Evolutionary conservation across 2,888 invertebrate genomes (phyloP), one percentile per base, ranked within the genome.

Genomic region (Sepioteuthis lessoniana): DNA sequence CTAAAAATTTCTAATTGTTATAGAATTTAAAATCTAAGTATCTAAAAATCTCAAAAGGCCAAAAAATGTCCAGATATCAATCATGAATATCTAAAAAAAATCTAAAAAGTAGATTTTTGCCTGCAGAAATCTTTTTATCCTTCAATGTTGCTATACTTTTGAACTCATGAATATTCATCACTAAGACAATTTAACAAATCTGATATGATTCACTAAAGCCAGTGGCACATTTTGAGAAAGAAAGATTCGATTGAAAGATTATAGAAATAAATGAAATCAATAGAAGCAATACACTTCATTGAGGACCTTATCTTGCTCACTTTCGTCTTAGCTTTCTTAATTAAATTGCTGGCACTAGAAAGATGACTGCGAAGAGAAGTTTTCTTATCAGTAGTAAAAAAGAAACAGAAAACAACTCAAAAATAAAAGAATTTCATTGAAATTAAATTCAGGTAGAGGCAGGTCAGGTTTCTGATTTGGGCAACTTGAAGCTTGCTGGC

Each of bases 261-360:
- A 76, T 76, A 76, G n/a, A 76, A 76, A 76, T n/a, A 76, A 76
- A 76, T n/a, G 76, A 76, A 76, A 76, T 76, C n/a, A 76, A 76
- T 8, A 76, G 76, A 76, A 76, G n/a, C n/a, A 35, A 16, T 76
- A 35, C 16, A 76, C 4, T 76, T 76, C 76, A 76, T 76, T 76
- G 76, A 76, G 76, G 31, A n/a, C 76, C n/a, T 76, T n/a, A 76
- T 76, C 76, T 76, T 76, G 8, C 25, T 76, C n/a, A 76, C n/a
- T 76, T n/a, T n/a, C 76, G 3, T n/a, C n/a, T n/a, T n/a, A n/a
- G n/a, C 76, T 76, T 76, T 76, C 19, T n/a, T 16, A 76, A 76
- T 76, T 76, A n/a, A 76, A 76, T 76, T 76, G 76, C 76, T 76
- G n/a, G 76, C 55, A 55, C 25, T 55, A 55, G 25, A 55, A 55